Percentiles rank a stretch among this genome's conserved stretches.
Conservation (phyloP, 1,140 invertebrate genomes). For the Bathynomus jamesi region DNA sequence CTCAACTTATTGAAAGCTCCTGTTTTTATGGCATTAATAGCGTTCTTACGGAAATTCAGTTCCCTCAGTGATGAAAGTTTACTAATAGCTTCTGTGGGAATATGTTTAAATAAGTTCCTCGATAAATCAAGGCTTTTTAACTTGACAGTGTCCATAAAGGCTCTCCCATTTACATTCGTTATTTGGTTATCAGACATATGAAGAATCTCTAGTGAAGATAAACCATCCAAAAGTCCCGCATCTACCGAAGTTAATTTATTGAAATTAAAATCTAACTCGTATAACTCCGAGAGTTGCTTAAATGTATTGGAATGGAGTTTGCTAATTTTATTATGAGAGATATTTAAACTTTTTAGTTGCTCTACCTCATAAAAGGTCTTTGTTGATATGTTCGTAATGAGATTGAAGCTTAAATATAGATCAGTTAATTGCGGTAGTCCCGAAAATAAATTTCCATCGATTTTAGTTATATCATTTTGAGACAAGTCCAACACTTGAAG, state of each 20-base stretch:
- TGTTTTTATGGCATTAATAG: slow-evolving; percentile 18
- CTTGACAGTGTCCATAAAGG: slow-evolving; percentile 26
- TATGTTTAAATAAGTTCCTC: slow-evolving; percentile 62
- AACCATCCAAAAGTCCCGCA: slow-evolving; percentile 46
- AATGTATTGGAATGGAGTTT: slow-evolving; percentile 51
- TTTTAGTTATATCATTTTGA: slow-evolving; percentile 60
- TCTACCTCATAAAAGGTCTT: slow-evolving; percentile 62
- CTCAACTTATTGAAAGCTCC: slow-evolving; percentile 21
- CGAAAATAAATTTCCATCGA: slow-evolving; percentile 60
- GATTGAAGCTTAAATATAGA: slow-evolving; percentile 34
- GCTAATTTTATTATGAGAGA: slow-evolving; percentile 60
- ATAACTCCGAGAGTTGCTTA: slow-evolving; percentile 60
- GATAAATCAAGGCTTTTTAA: slow-evolving; percentile 60
- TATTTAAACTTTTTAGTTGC: slow-evolving; percentile 64
- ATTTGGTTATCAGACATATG: slow-evolving; percentile 66
- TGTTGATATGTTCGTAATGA: slow-evolving; percentile 54
- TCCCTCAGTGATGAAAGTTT: slow-evolving; percentile 56
- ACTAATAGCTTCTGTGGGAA: slow-evolving; percentile 56
- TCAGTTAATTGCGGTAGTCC: slow-evolving; percentile 65
- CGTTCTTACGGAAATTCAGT: slow-evolving; percentile 24
- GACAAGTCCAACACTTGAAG: slow-evolving; percentile 64
- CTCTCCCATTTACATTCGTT: slow-evolving; percentile 50
- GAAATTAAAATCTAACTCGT: slow-evolving; percentile 66
- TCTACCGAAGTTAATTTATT: slow-evolving; percentile 64
- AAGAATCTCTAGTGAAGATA: slow-evolving; percentile 69